These are phyloP conservation scores for Zingel zingel DNA, from an alignment of 2,113 vertebrate species.

Conservation along the genomic window DNA sequence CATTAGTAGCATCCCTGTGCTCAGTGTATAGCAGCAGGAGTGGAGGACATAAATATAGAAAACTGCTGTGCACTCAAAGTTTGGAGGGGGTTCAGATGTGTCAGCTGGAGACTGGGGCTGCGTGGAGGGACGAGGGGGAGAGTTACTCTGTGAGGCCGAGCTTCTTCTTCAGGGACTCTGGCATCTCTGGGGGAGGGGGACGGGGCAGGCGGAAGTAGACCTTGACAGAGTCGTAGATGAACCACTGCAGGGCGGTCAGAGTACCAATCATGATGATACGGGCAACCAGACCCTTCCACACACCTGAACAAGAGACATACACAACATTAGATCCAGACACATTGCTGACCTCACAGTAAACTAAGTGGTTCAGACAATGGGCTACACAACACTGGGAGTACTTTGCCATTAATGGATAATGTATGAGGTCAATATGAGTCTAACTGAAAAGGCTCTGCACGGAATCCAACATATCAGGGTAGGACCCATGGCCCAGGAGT, in stretches of 20 bases:
- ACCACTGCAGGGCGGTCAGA: conserved; percentile 98
- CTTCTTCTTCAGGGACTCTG: conserved; percentile 98
- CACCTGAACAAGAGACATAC: conserved; percentile 82
- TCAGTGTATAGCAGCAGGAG: conserved; percentile 29
- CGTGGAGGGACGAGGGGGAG: background rate
- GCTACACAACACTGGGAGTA: background rate
- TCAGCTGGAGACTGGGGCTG: conserved; percentile 15
- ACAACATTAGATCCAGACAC: background rate
- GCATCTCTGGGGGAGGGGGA: conserved; percentile 99
- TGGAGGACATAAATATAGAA: conserved; percentile 80
- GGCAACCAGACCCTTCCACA: conserved; percentile 98
- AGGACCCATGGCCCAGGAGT: background rate
- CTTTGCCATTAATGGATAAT: too few species aligned
- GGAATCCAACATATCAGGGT: background rate
- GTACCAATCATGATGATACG: conserved; percentile 99
- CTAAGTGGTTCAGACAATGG: background rate
- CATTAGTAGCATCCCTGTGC: conserved; percentile 44
- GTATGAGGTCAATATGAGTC: background rate
- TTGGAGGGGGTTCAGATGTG: conserved; percentile 2
- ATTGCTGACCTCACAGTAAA: background rate
- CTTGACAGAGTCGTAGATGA: conserved; percentile 99
- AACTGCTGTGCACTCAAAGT: conserved; percentile 49
- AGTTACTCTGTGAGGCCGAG: conserved; percentile 92
- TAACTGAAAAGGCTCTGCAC: background rate
- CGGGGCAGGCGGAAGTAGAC: conserved; percentile 98